phyloP scores from a whole-genome alignment of 2,888 invertebrate species.

The Eumerus sabulonum region DNA sequence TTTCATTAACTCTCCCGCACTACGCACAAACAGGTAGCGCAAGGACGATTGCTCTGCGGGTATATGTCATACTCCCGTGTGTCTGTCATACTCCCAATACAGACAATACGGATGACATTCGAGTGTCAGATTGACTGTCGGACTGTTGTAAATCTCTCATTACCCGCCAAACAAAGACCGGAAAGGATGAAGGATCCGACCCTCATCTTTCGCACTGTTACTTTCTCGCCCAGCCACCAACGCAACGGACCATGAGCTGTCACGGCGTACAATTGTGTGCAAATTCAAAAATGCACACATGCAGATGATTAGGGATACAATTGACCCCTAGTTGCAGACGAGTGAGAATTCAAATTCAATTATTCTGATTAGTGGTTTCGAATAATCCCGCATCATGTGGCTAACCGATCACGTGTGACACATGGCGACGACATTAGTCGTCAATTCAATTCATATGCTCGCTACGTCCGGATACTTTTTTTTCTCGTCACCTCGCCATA shows the following conservation, averaged over 20 bases:
- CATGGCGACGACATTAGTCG: slow-evolving; percentile 65
- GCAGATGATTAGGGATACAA: slow-evolving; percentile 59
- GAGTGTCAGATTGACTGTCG: slow-evolving; percentile 51
- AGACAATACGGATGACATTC: slow-evolving; percentile 41
- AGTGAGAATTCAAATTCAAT: slow-evolving; percentile 67
- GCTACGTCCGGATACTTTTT: too few relatives aligned
- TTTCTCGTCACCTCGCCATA: too few relatives aligned
- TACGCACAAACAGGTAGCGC: slow-evolving; percentile 66
- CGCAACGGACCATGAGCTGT: slow-evolving; percentile 30
- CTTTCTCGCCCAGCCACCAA: slow-evolving; percentile 38
- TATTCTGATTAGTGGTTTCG: slow-evolving; percentile 68
- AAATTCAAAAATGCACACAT: slow-evolving; percentile 20
- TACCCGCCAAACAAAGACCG: slow-evolving; percentile 16
- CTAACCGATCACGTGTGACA: slow-evolving; percentile 68
- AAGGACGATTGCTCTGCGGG: slow-evolving; percentile 58
- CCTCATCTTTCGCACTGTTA: slow-evolving; percentile 22
- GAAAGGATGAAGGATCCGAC: slow-evolving; percentile 21
- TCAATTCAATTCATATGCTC: slow-evolving; percentile 40
- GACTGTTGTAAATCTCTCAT: slow-evolving; percentile 64
- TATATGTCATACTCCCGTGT: slow-evolving; percentile 6
- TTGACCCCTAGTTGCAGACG: slow-evolving; percentile 47
- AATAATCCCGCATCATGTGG: slow-evolving; percentile 67
- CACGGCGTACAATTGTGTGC: slow-evolving; percentile 6
- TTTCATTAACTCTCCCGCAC: slow-evolving; percentile 63
- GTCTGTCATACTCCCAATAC: slow-evolving; percentile 1